These are phyloP conservation scores for Trichopria drosophilae DNA, from an alignment of 2,888 invertebrate genomes.

Conservation along the genomic window DNA sequence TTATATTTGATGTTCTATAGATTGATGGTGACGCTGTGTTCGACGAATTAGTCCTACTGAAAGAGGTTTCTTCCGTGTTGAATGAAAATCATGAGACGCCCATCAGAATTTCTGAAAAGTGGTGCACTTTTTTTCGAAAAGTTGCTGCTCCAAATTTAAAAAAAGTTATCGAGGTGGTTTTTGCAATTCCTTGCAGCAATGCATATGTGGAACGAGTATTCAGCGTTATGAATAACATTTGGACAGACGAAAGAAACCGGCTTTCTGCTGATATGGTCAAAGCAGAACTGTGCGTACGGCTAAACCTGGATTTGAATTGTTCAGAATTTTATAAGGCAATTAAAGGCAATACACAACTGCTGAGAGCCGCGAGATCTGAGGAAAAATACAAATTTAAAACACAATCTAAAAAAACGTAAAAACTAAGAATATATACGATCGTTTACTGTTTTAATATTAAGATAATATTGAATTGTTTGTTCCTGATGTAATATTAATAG, in stretches of 20 bases:
- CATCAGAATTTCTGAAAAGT: too few relatives aligned
- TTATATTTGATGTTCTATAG: too few relatives aligned
- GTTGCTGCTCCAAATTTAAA: slow-evolving; percentile 2
- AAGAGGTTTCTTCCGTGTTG: too few relatives aligned
- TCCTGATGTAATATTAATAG: too few relatives aligned
- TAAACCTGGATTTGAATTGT: slow-evolving; percentile 2
- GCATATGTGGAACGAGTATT: slow-evolving; percentile 20
- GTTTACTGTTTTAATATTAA: too few relatives aligned
- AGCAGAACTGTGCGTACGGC: slow-evolving; percentile 14
- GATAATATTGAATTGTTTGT: too few relatives aligned
- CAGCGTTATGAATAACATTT: slow-evolving; percentile 19
- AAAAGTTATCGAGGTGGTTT: slow-evolving; percentile 11
- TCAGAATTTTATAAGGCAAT: neutral
- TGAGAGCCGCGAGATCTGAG: neutral
- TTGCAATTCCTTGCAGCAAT: slow-evolving; percentile 14
- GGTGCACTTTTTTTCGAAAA: too few relatives aligned
- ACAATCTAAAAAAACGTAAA: too few relatives aligned
- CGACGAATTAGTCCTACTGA: too few relatives aligned
- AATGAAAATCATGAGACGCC: too few relatives aligned
- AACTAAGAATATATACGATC: too few relatives aligned
- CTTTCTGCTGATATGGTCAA: slow-evolving; percentile 5
- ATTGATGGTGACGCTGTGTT: too few relatives aligned
- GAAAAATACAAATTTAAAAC: slow-evolving; percentile 3
- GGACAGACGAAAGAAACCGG: slow-evolving; percentile 16
- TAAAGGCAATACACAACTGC: neutral